Conservation (phyloP, 1,140 invertebrate species). For the Leptopilina boulardi region DNA sequence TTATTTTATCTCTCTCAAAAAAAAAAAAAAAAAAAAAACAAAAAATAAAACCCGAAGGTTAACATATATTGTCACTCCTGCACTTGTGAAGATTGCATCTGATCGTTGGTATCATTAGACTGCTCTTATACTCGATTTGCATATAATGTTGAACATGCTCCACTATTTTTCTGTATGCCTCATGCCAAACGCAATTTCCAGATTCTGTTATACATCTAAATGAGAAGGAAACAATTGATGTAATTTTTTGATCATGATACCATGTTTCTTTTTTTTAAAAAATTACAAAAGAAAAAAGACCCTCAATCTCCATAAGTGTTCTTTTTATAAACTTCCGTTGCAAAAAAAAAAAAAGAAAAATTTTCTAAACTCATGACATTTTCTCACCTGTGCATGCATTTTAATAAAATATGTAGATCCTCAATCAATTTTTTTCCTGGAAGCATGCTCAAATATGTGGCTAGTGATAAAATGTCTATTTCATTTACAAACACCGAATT, state of each 20-base stretch:
- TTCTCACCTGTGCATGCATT: constrained; percentile 70
- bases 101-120: constrained; percentile 70
- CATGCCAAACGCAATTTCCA: constrained; percentile 73
- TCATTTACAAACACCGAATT: constrained; percentile 66
- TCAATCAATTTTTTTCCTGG: constrained; percentile 68
- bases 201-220: constrained; percentile 71
- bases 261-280: constrained; percentile 58
- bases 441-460: constrained; percentile 71
- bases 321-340: constrained; percentile 51
- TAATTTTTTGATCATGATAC: constrained; percentile 63
- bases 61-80: constrained; percentile 64
- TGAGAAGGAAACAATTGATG: constrained; percentile 57
- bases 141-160: constrained; percentile 73
- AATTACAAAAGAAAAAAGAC: constrained; percentile 52
- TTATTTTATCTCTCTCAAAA: constrained; percentile 72
- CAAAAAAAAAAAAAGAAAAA: constrained; percentile 7
- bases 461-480: constrained; percentile 70
- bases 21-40: constrained; percentile 43
- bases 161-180: constrained; percentile 71
- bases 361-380: not conserved
- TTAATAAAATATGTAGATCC: constrained; percentile 69
- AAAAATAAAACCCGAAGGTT: constrained; percentile 51
- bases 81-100: constrained; percentile 67
- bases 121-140: constrained; percentile 72
- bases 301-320: constrained; percentile 58